These are phyloP conservation scores for Aelia acuminata DNA, from an alignment of 2,888 invertebrate genomes.

Conservation along the genomic window DNA sequence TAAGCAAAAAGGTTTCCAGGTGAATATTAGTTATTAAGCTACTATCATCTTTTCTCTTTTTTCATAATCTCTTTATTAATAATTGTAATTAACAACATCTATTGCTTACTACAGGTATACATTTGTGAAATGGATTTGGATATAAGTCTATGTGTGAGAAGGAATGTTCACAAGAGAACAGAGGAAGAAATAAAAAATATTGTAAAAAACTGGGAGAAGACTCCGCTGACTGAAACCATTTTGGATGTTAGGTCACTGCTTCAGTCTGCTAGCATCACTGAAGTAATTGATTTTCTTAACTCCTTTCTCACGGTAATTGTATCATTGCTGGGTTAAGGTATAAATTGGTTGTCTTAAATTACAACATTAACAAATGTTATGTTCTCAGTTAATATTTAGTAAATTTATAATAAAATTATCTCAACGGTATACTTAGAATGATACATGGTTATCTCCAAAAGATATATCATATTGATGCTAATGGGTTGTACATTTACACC, in stretches of 20 bases:
- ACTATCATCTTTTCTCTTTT: background rate
- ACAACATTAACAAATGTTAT: background rate
- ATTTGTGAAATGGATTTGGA: slow-evolving; percentile 91
- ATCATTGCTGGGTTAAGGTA: background rate
- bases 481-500: no score
- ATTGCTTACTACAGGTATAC: slow-evolving; percentile 81
- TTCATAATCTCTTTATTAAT: background rate
- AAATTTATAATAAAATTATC: no score
- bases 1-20: slow-evolving; percentile 88
- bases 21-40: slow-evolving; percentile 68
- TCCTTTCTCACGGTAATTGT: background rate
- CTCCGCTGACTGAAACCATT: slow-evolving; percentile 85
- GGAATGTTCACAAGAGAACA: slow-evolving; percentile 87
- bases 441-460: no score
- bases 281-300: slow-evolving; percentile 71
- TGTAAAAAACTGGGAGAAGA: slow-evolving; percentile 80
- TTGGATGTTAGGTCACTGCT: slow-evolving; percentile 87
- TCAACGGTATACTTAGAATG: no score
- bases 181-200: slow-evolving; percentile 84
- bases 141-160: slow-evolving; percentile 80
- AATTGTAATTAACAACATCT: background rate
- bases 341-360: background rate
- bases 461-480: no score
- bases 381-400: background rate
- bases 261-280: slow-evolving; percentile 85